Evolutionary conservation across 1,140 invertebrate genomes (phyloP).

Genomic region (Brachionus angularis): DNA sequence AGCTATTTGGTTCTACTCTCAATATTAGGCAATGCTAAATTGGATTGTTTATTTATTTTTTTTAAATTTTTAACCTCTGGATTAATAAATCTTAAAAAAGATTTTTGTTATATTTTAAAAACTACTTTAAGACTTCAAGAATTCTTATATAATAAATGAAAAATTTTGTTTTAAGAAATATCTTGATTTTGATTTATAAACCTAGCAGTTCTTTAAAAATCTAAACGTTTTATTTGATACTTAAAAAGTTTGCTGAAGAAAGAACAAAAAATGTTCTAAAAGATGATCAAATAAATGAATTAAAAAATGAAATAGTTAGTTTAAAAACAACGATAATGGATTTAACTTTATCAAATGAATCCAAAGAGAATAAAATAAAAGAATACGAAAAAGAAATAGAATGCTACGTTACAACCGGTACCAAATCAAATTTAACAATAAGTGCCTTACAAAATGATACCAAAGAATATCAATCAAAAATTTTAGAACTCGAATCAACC

Average conservation of each 20-base stretch:
- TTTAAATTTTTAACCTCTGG: neutral
- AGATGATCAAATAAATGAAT: constrained; percentile 52
- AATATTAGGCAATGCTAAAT: too few species aligned
- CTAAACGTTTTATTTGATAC: neutral
- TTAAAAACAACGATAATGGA: constrained; percentile 49
- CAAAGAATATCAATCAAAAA: constrained; percentile 50
- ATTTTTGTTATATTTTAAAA: too few species aligned
- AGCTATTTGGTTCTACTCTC: too few species aligned
- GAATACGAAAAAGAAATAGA: constrained; percentile 51
- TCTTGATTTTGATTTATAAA: too few species aligned
- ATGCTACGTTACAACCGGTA: constrained; percentile 50
- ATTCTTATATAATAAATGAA: too few species aligned
- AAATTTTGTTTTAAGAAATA: constrained; percentile 1
- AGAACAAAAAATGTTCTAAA: constrained; percentile 50
- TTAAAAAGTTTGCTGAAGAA: constrained; percentile 48
- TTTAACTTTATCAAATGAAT: constrained; percentile 47
- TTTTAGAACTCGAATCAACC: constrained; percentile 53
- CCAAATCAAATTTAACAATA: constrained; percentile 52
- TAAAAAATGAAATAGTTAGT: constrained; percentile 49
- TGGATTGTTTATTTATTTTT: too few species aligned
- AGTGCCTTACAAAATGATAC: constrained; percentile 52
- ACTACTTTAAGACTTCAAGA: too few species aligned
- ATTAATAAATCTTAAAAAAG: too few species aligned
- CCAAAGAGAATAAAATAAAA: constrained; percentile 49
- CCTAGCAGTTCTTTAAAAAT: neutral